Evolutionary conservation across 2,797 vertebrate species (phyloP), one percentile per base, ranked within the genome.

Genomic region (Dendrocincla tyrannina): DNA sequence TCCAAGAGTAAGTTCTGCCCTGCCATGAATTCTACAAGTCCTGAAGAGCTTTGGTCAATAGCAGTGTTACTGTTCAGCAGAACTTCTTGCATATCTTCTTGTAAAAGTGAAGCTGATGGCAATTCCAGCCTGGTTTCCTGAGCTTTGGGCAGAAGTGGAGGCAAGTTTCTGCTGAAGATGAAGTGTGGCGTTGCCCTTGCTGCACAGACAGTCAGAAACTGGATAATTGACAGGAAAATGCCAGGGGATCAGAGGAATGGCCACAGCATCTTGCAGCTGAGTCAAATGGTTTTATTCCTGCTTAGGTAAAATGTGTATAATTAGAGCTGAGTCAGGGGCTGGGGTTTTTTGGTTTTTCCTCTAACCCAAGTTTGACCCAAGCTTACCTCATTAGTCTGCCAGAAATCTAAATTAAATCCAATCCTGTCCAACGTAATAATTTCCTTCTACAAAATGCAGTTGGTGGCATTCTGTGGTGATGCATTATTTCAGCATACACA

Each of bases 371-470:
- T 27, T 74, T 93, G 72, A 92, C 85, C 79, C 58, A 79, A 66
- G 47, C 44, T 70, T 92, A 46, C 41, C 18, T 60, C 63, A 53
- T 79, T 82, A 70, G 30, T 85, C 41, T 64, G 30, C 75, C n/a
- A 91, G 41, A 91, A 90, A 85, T 58, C 27, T 46, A 64, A 95
- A 83, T 89, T 60, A 91, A 93, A 87, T 74, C 44, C 32, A 67
- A 1, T 88, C 28, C 59, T 69, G 27, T 39, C 67, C 37, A 49
- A 46, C 10, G 10, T 49, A 74, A 24, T 63, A 64, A 91, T 76
- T 90, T 62, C 17, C 44, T 85, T 79, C 16, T 81, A 22, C 55
- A 44, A 35, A 88, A 69, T 73, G 17, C 17, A 23, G 23, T 37
- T 79, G 70, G 35, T 95, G 59, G 20, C 59, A 20, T 79, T 93